Conservation (phyloP, 2,797 vertebrate genomes). For the Babyrousa celebensis region DNA sequence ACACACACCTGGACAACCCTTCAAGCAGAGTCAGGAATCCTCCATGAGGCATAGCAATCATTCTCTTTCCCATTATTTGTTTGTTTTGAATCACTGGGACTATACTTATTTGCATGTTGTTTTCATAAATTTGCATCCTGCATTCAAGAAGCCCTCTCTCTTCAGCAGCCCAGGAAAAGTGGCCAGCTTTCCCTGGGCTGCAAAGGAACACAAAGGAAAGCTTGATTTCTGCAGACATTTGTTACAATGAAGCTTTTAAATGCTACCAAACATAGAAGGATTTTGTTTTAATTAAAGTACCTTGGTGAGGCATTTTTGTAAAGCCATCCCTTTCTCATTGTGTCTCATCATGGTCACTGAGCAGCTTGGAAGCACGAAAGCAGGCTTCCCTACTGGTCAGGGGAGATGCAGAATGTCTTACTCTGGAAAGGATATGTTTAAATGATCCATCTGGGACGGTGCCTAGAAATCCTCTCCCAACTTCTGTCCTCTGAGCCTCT, state of each 20-base stretch:
- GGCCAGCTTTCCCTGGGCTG: constrained; percentile 47
- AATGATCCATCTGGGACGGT: constrained; percentile 11
- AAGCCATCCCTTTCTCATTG: constrained; percentile 49
- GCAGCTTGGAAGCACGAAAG: constrained; percentile 22
- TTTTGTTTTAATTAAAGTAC: constrained; percentile 82
- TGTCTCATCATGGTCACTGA: neutral
- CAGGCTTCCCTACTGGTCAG: neutral
- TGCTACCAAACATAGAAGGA: constrained; percentile 67
- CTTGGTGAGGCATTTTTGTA: constrained; percentile 64
- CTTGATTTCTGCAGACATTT: constrained; percentile 74
- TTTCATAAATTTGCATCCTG: constrained; percentile 84
- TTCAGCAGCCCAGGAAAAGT: constrained; percentile 68
- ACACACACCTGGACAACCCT: neutral
- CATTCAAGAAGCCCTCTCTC: constrained; percentile 53
- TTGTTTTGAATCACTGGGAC: constrained; percentile 78
- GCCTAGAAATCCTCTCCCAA: constrained; percentile 10
- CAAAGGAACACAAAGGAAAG: constrained; percentile 76
- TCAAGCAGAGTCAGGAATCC: neutral
- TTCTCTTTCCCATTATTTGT: constrained; percentile 61
- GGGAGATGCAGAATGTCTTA: neutral
- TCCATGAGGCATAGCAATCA: constrained; percentile 21
- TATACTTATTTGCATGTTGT: constrained; percentile 76
- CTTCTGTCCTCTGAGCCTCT: constrained; percentile 18
- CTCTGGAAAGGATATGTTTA: constrained; percentile 28
- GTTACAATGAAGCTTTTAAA: constrained; percentile 77